phyloP scores from a whole-genome alignment of 2,113 vertebrate species.

The Syngnathus scovelli region DNA sequence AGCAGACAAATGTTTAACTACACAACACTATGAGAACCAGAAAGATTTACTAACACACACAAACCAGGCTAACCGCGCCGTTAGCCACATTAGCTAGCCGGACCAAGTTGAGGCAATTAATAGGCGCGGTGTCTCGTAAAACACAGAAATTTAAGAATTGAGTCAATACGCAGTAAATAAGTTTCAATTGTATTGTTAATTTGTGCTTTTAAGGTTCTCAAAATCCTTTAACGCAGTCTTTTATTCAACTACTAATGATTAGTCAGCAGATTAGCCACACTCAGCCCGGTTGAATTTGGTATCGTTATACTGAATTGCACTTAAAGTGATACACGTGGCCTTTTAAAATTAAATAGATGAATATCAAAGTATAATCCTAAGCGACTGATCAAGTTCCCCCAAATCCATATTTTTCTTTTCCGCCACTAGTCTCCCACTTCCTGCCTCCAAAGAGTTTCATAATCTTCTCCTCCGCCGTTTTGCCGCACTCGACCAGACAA shows the following conservation, averaged over 20 bases:
- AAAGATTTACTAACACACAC: conserved; percentile 3
- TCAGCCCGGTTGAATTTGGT: background rate
- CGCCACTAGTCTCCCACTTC: conserved; percentile 39
- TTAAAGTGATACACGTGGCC: background rate
- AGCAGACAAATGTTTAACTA: conserved; percentile 31
- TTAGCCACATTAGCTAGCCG: too few relatives aligned
- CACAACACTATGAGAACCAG: conserved; percentile 8
- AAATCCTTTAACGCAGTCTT: background rate
- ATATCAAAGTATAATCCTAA: background rate
- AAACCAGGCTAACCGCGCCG: background rate
- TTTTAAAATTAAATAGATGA: background rate
- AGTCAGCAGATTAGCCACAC: background rate
- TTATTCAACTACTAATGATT: background rate
- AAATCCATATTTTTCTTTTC: conserved; percentile 22
- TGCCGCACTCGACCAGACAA: conserved; percentile 54
- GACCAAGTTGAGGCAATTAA: background rate
- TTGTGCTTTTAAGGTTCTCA: background rate
- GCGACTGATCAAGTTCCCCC: conserved; percentile 8
- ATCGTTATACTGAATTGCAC: background rate
- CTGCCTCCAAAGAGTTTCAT: conserved; percentile 55
- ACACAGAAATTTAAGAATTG: background rate
- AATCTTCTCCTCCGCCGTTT: conserved; percentile 43
- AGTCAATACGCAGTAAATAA: background rate
- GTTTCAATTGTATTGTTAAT: background rate
- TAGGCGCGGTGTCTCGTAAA: background rate